Conservation (phyloP, 2,888 invertebrate species). For the Drosophila rubida region DNA sequence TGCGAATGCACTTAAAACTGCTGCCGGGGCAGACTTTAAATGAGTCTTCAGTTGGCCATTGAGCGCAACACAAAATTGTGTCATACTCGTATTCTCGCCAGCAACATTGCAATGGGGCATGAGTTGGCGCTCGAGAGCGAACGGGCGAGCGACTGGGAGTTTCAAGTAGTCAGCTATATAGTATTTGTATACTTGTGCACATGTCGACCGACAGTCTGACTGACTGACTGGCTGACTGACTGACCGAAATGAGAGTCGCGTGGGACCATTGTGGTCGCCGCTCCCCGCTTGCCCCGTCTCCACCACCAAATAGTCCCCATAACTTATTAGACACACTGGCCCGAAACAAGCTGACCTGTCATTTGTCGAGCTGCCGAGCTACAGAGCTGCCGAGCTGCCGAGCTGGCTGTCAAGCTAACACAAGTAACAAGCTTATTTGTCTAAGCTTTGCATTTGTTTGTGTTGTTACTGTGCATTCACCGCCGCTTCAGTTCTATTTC, state of each 20-base stretch:
- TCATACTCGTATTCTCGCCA: constrained; percentile 30
- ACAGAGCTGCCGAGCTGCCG: constrained; percentile 5
- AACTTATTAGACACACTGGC: constrained; percentile 7
- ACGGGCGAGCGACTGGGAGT: constrained; percentile 39
- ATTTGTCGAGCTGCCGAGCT: constrained; percentile 32
- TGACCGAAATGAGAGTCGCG: constrained; percentile 67
- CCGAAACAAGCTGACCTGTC: constrained; percentile 65
- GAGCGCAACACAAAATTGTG: constrained; percentile 41
- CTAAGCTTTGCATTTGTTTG: constrained; percentile 48
- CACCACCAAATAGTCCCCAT: too few relatives aligned
- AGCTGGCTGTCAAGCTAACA: constrained; percentile 10
- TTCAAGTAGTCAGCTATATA: constrained; percentile 28
- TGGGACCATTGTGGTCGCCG: constrained; percentile 53
- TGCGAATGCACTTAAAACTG: constrained; percentile 70
- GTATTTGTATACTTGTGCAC: constrained; percentile 13
- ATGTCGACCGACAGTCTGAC: constrained; percentile 36
- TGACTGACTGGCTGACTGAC: constrained; percentile 29
- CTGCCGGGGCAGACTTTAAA: constrained; percentile 46
- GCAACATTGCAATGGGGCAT: constrained; percentile 8
- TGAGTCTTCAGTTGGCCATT: constrained; percentile 55
- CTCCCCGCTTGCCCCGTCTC: too few relatives aligned
- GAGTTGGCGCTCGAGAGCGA: constrained; percentile 34
- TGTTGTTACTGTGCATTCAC: constrained; percentile 25
- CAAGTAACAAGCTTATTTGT: constrained; percentile 50
- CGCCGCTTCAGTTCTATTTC: constrained; percentile 40